Base-by-base conservation (phyloP, 2,797 vertebrate genomes). In the Sebastes jordani region DNA sequence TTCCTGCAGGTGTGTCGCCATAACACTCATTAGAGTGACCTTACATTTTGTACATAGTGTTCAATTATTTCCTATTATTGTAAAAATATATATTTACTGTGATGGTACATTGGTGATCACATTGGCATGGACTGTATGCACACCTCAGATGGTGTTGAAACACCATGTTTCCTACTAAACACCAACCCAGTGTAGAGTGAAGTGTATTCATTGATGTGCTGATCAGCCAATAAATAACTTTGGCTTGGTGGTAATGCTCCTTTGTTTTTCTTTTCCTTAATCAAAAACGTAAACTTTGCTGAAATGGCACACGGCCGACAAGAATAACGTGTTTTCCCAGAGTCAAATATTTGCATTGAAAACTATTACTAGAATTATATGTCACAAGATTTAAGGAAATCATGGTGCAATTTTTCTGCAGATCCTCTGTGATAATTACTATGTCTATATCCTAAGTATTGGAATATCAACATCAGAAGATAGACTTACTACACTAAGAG, bases 1-100 rank as follows among this genome's bases (percentile, higher is more conserved):
- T 62, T 69, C 52, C 32, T 78, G 61, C 58, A 78, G 72, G 78
- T 27, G 27, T 86, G 29, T 75, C 64, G 80, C 34, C 23, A 29
- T 23, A 22, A 65, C 49, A 49, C 25, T 69, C 11, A 62, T 23
- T 29, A 54, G 18, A 49, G 46, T 64, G 23, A 76, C 46, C 18
- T 27, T 62, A 36, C 11, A 11, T 71, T 69, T 27, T 66, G 34
- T 70, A 32, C 6, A 42, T 8, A 14, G 23, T 27, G 46, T 78
- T 13, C 10, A 55, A 6, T 32, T 64, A 23, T 60, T 81, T 70
- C 23, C 4, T 3, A 20, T 30, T 59, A 38, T 66, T 73, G 11
- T 52, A 27, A 38, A 49, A 25, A 29, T 20, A 46, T 16, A 66
- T 72, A 11, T n/a, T 54, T 23, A 16, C 20, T 49, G 2, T 6